Percentiles rank a stretch among this genome's conserved stretches.
phyloP scores from a whole-genome alignment of 2,888 invertebrate species.

The Automeris io region DNA sequence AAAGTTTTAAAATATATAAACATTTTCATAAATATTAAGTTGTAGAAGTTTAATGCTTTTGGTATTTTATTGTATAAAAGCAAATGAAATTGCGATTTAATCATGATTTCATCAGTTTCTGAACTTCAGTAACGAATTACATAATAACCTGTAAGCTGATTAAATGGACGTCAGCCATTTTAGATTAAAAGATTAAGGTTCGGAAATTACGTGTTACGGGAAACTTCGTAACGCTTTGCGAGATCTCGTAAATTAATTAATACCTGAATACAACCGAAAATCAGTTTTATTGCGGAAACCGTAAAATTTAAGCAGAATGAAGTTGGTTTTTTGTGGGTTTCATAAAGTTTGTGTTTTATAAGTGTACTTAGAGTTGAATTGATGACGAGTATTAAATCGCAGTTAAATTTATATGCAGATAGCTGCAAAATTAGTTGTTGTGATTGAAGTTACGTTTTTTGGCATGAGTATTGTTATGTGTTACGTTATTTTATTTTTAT shows the following conservation, averaged over 20 bases:
- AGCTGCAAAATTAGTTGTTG: too few relatives aligned
- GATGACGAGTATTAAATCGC: background rate
- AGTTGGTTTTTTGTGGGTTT: background rate
- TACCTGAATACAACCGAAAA: background rate
- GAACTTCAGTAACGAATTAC: background rate
- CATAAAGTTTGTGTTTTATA: background rate
- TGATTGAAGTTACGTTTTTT: too few relatives aligned
- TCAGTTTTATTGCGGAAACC: slow-evolving; percentile 1
- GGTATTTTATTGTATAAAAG: too few relatives aligned
- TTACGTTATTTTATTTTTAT: too few relatives aligned
- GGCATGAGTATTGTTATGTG: too few relatives aligned
- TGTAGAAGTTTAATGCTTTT: too few relatives aligned
- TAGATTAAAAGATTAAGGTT: background rate
- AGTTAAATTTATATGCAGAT: background rate
- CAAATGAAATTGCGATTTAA: too few relatives aligned
- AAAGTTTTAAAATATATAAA: too few relatives aligned
- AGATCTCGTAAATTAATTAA: slow-evolving; percentile 8
- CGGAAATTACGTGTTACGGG: background rate
- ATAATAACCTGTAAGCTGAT: background rate
- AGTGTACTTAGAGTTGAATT: background rate
- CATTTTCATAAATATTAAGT: too few relatives aligned
- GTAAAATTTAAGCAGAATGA: background rate
- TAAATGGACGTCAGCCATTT: background rate
- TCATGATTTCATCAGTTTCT: background rate
- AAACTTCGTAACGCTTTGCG: background rate